A percentile compares a stretch with the other conserved stretches of the same genome.
Evolutionary conservation across 2,113 vertebrate species (phyloP).

Genomic region (Oreamnos americanus): DNA sequence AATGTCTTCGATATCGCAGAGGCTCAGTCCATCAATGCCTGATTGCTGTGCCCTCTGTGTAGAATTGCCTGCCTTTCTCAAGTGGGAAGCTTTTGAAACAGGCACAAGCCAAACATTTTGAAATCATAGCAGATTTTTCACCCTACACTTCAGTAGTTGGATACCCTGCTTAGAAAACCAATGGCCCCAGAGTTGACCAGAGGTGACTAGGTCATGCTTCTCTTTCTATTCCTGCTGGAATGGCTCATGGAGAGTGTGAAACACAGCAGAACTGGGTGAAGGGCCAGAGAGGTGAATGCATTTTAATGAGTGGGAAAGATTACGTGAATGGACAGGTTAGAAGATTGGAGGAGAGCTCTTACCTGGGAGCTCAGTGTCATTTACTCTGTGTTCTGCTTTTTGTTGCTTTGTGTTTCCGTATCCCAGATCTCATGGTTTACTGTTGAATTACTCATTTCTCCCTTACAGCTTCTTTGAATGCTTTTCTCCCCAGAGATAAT

Average conservation of each 20-base stretch:
- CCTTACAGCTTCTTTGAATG: neutral
- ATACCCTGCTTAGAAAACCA: neutral
- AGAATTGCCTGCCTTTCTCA: neutral
- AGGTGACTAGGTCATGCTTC: neutral
- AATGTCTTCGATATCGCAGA: neutral
- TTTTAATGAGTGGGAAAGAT: neutral
- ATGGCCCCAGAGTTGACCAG: neutral
- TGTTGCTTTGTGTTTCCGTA: neutral
- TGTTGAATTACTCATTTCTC: neutral
- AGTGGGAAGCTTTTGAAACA: neutral
- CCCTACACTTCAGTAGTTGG: neutral
- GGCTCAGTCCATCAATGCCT: too few relatives aligned
- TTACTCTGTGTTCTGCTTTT: neutral
- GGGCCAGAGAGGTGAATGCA: neutral
- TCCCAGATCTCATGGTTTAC: neutral
- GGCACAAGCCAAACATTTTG: neutral
- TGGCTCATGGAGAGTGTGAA: neutral
- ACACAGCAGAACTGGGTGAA: neutral
- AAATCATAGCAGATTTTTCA: neutral
- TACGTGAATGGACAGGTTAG: rapidly evolving
- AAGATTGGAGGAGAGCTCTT: neutral
- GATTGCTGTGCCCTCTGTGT: neutral
- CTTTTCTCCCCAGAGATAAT: neutral
- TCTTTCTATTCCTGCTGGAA: neutral
- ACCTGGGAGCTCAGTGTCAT: rapidly evolving